Base-by-base conservation (phyloP, 2,888 invertebrate species). In the Hyposoter dolosus region DNA sequence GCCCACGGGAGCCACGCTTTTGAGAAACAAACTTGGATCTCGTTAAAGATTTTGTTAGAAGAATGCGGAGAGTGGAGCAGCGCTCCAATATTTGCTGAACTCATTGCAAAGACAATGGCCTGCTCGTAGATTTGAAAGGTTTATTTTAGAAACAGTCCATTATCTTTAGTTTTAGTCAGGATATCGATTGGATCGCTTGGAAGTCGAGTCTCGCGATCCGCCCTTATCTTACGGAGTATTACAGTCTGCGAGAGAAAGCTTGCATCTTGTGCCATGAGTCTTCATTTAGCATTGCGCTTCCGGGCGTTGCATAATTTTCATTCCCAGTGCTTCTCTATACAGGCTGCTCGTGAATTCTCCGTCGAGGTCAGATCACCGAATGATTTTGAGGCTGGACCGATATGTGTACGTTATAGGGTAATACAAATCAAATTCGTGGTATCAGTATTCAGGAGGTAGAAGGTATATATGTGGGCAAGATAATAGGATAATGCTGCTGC, bases 371-470 rank as follows among this genome's bases (percentile, higher is more conserved):
- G 56, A 35, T 40, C 40, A 40, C n/a, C 56, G 56, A 10, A 56
- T 35, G 19, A 56, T 35, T 40, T 56, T 40, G n/a, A 35, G 9
- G 19, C 35, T 28, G 17, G 77, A 78, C 68, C 77, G 68, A 76
- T 56, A n/a, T 69, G 19, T 56, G 28, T 23, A 23, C 17, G 60
- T 60, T 60, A 28, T 1, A 19, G 35, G 23, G 28, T 32, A 69
- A 32, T 78, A 32, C 43, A n/a, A 68, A 60, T 69, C 35, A 78
- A 78, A 78, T 56, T 78, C 56, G 45, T 43, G 53, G 45, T 53
- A 78, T 45, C 56, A 78, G 78, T 45, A 69, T 53, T 60, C n/a
- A 28, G 56, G 17, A 56, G 32, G 53, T 78, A 45, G 12, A 28
- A 3, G n/a, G 45, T 23, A 32, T 43, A 76, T 76, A 76, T 60